A percentile compares a stretch with the other conserved stretches of the same genome.
Conservation (phyloP, 2,888 invertebrate genomes). For the Cataglyphis cursor region DNA sequence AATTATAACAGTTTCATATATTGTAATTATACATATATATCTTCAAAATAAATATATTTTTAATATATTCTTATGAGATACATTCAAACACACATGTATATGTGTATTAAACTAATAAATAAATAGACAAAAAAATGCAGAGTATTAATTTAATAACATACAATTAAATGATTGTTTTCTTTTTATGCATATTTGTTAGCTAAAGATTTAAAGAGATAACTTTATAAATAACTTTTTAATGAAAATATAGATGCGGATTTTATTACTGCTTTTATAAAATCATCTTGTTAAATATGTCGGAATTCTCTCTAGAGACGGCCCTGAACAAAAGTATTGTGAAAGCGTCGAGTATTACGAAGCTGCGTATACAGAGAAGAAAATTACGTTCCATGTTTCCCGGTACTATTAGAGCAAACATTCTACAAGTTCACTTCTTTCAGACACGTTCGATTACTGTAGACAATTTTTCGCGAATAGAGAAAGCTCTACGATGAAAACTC, state of each 20-base stretch:
- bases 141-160: not conserved
- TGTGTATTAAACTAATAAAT: not conserved
- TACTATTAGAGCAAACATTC: constrained; percentile 70
- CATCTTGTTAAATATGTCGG: not conserved
- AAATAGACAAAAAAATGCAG: not conserved
- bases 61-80: not conserved
- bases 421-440: constrained; percentile 49
- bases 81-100: not conserved
- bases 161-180: not conserved
- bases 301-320: constrained; percentile 3
- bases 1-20: not conserved
- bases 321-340: constrained; percentile 42
- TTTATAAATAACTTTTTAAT: not conserved
- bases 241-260: not conserved
- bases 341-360: constrained; percentile 55
- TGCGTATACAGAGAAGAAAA: constrained; percentile 65
- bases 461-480: constrained; percentile 45
- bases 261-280: not conserved
- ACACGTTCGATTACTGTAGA: constrained; percentile 61
- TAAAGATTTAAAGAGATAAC: not conserved
- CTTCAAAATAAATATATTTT: not conserved
- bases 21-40: not conserved
- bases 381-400: constrained; percentile 61
- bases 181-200: not conserved
- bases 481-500: constrained; percentile 30